Evolutionary conservation across 1,140 invertebrate species (phyloP), one percentile per base, ranked within the genome.

Genomic region (Micrasema longulum): DNA sequence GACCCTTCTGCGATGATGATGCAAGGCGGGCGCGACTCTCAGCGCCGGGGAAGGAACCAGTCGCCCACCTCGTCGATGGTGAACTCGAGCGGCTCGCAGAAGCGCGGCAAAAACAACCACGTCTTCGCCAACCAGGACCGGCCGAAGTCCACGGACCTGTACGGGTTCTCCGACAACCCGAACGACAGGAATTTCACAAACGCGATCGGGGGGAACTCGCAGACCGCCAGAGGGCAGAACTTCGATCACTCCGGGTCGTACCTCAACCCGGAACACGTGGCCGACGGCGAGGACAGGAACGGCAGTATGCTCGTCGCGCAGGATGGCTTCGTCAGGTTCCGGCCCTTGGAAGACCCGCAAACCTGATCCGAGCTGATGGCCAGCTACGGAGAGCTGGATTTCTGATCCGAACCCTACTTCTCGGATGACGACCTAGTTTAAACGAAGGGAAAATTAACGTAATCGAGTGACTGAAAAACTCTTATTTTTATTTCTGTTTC

Each of bases 301-400:
- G 81, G 80, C 1, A 90, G 87, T 65, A 94, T 95, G 92, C 83
- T 95, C 47, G 92, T 94, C 4, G 92, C 92, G 71, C 93, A 95
- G 77, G 91, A 94, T 76, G 93, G 93, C 1, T 94, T 95, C 79
- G 90, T 95, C 1, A 86, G 93, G 60, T 95, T 95, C 83, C 86
- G 92, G 31, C 89, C 89, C 10, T 77, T 91, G 57, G 90, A 90
- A 38, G 89, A 88, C 73, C 78, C 80, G 75, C 83, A 85, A 77
- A 84, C 83, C 73, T 85, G 84, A 85, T 85, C 83, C 69, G 80
- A 80, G 63, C 81, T 82, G 12, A 79, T 75, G 14, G 62, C 74
- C 71, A 76, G 74, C 74, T 76, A 71, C 67, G 71, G 74, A 26
- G 71, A 76, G 74, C 74, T 76, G 74, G 74, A 76, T 76, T 76